Evolutionary conservation across 2,888 invertebrate genomes (phyloP).

Genomic region (Tolmerus cingulatus): DNA sequence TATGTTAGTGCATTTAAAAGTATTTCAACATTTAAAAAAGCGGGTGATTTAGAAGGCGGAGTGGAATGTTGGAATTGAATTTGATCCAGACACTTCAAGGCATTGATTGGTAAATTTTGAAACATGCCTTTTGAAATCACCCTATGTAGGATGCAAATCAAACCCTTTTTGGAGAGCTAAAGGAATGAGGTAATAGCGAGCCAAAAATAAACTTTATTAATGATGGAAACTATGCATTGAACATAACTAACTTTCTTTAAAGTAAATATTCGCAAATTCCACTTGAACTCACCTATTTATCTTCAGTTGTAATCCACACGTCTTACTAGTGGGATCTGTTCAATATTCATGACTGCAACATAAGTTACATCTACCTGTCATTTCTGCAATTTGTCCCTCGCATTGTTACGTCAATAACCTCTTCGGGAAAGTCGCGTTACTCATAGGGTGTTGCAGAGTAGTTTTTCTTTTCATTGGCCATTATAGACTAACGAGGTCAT

Average conservation of each 20-base stretch:
- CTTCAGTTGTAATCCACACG: neutral
- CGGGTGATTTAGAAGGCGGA: too few relatives aligned
- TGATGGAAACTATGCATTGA: neutral
- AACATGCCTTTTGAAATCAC: too few relatives aligned
- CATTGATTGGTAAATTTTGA: too few relatives aligned
- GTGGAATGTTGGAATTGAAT: too few relatives aligned
- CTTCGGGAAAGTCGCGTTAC: neutral
- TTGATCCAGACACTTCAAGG: too few relatives aligned
- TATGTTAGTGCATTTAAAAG: too few relatives aligned
- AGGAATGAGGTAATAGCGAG: too few relatives aligned
- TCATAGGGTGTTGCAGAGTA: neutral
- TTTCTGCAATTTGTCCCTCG: neutral
- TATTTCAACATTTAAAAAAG: too few relatives aligned
- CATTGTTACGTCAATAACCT: neutral
- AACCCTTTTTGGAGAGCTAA: too few relatives aligned
- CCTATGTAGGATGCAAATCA: too few relatives aligned
- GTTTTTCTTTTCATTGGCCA: neutral
- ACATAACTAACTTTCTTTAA: neutral
- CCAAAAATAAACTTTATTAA: too few relatives aligned
- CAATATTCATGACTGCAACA: neutral
- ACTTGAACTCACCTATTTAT: neutral
- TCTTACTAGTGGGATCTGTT: neutral
- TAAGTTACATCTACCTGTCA: neutral
- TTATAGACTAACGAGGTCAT: neutral
- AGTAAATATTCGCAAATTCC: neutral